Percentiles rank a stretch among this genome's conserved stretches.
Conservation (phyloP, 2,797 vertebrate genomes). For the Adrianichthys oophorus region DNA sequence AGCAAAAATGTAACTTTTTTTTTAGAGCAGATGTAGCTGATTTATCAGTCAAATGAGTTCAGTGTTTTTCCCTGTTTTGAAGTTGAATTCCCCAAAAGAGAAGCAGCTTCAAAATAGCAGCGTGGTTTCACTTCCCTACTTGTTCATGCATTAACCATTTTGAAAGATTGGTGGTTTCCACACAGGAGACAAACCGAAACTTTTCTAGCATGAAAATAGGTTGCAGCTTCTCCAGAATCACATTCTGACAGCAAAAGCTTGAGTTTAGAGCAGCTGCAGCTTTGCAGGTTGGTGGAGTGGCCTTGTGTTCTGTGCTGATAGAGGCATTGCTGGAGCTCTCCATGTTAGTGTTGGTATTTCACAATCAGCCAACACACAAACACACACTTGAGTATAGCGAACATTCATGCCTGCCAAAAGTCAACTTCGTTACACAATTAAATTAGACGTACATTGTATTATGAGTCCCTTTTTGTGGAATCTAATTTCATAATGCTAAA, state of each 20-base stretch:
- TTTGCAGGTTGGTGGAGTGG: constrained; percentile 10
- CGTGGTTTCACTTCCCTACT: too few species aligned
- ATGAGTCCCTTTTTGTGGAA: not conserved
- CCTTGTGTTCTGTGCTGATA: constrained; percentile 28
- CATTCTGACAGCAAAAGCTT: not conserved
- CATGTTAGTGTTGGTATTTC: constrained; percentile 18
- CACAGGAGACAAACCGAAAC: too few species aligned
- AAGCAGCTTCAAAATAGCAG: too few species aligned
- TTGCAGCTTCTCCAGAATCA: constrained; percentile 1
- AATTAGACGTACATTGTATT: constrained; percentile 11
- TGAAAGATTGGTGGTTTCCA: too few species aligned
- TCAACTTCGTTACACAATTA: not conserved
- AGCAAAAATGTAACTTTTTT: too few species aligned
- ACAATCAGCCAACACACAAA: constrained; percentile 11
- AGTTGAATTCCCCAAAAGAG: too few species aligned
- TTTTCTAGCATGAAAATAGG: too few species aligned
- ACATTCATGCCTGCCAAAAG: constrained; percentile 9
- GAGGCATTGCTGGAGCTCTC: constrained; percentile 26
- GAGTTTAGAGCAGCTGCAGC: not conserved
- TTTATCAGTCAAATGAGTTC: too few species aligned
- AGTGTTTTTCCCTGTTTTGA: too few species aligned
- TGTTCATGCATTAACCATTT: too few species aligned
- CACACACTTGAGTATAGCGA: not conserved
- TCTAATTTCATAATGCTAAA: not conserved
- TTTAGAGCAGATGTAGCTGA: too few species aligned